A percentile compares a stretch with the other conserved stretches of the same genome.
Conservation (phyloP, 2,113 vertebrate species). For the Odobenus rosmarus region DNA sequence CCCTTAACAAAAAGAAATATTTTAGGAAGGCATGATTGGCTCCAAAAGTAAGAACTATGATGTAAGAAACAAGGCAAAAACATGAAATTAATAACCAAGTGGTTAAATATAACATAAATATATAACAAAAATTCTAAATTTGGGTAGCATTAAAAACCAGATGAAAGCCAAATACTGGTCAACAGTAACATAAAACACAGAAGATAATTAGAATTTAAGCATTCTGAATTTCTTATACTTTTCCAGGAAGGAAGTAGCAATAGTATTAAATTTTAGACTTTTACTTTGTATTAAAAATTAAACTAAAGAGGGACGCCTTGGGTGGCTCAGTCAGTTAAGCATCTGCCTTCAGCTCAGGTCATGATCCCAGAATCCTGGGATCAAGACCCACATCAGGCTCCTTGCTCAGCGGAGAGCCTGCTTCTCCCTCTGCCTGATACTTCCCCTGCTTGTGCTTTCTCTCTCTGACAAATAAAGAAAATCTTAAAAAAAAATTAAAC, state of each 20-base stretch:
- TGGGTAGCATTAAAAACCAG: neutral
- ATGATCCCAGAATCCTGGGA: neutral
- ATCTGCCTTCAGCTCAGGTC: neutral
- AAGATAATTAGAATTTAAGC: neutral
- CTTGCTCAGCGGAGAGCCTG: neutral
- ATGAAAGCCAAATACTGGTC: neutral
- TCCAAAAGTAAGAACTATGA: neutral
- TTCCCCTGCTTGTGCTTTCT: neutral
- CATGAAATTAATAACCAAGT: neutral
- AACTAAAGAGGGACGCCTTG: neutral
- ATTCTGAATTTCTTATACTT: neutral
- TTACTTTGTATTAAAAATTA: neutral
- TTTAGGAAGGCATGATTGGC: neutral
- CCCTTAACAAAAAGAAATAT: neutral
- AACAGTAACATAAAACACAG: neutral
- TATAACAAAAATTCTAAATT: neutral
- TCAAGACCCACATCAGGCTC: no score
- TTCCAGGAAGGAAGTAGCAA: neutral
- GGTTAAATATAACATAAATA: neutral
- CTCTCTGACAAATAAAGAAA: neutral
- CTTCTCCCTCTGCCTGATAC: neutral
- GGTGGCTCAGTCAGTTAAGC: neutral
- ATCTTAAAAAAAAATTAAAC: neutral
- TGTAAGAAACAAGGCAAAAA: neutral
- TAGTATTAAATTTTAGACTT: neutral